phyloP scores from a whole-genome alignment of 2,888 invertebrate genomes.

The Meghimatium bilineatum region DNA sequence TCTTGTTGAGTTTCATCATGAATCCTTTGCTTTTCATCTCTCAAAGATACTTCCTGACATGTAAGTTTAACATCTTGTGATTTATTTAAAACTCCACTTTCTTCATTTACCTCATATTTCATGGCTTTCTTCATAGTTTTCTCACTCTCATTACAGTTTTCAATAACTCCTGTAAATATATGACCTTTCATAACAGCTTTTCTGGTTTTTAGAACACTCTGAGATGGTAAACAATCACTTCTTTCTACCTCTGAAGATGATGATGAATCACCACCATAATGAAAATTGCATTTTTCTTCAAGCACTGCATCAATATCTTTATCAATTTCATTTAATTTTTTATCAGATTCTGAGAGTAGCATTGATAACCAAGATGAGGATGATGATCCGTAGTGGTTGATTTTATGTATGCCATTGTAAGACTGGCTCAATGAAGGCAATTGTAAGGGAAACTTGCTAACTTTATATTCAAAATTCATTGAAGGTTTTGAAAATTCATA shows the following conservation, averaged over 20 bases:
- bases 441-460: background rate
- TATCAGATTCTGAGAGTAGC: slow-evolving; percentile 33
- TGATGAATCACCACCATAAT: background rate
- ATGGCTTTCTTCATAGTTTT: too few relatives aligned
- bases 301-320: slow-evolving; percentile 37
- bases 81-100: background rate
- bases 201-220: background rate
- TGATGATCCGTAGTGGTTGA: background rate
- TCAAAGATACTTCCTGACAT: background rate
- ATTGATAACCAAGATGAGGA: slow-evolving; percentile 35
- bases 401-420: background rate
- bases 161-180: background rate
- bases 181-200: background rate
- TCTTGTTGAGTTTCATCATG: background rate
- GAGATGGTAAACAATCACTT: background rate
- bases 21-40: background rate
- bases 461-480: background rate
- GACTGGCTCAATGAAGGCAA: background rate
- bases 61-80: background rate
- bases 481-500: background rate
- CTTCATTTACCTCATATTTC: background rate
- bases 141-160: background rate
- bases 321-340: slow-evolving; percentile 37
- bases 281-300: slow-evolving; percentile 2
- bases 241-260: background rate